Conservation (phyloP, 1,140 invertebrate species). For the Nasonia vitripennis region DNA sequence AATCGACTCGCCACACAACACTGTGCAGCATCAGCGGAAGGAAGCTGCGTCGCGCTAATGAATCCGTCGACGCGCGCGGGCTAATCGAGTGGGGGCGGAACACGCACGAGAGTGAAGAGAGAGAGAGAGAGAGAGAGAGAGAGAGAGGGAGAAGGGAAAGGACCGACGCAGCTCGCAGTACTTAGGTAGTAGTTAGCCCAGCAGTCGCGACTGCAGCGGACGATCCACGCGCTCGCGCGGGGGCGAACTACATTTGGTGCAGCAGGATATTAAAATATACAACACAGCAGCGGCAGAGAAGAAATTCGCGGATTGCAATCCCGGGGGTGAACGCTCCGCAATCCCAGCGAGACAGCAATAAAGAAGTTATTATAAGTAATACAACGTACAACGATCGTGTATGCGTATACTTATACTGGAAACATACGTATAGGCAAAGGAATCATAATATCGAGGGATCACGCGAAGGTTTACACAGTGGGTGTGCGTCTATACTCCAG, state of each 20-base stretch:
- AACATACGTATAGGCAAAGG: no score
- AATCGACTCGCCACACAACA: background rate
- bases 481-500: background rate
- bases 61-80: background rate
- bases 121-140: no score
- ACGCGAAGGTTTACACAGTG: background rate
- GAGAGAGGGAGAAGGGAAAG: background rate
- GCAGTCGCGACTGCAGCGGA: background rate
- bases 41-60: background rate
- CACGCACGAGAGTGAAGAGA: background rate
- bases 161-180: background rate
- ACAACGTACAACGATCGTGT: no score
- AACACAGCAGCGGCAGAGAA: no score
- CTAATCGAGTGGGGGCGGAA: constrained; percentile 1
- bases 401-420: no score
- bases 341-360: no score
- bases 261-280: background rate
- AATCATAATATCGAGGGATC: no score
- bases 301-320: no score
- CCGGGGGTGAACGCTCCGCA: no score
- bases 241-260: background rate
- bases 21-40: no score
- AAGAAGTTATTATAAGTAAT: no score
- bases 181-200: background rate
- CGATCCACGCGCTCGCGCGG: no score